A percentile compares a stretch with the other conserved stretches of the same genome.
Evolutionary conservation across 2,797 vertebrate species (phyloP).

Genomic region (Cuniculus paca): DNA sequence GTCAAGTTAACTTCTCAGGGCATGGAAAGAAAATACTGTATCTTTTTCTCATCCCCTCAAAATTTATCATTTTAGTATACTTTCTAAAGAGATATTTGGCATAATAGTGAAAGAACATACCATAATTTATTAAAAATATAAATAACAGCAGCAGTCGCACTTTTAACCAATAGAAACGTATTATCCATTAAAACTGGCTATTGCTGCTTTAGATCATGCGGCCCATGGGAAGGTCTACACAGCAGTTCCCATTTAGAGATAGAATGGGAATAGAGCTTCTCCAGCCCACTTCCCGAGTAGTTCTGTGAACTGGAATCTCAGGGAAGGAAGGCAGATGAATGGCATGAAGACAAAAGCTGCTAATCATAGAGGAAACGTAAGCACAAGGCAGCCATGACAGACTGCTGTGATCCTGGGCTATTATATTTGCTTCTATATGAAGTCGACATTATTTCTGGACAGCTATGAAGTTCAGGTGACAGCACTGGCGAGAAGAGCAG

Average conservation of each 20-base stretch:
- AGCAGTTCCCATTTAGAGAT: not conserved
- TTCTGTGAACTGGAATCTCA: not conserved
- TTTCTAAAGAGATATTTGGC: constrained; percentile 31
- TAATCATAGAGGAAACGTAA: not conserved
- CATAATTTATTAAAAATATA: constrained; percentile 29
- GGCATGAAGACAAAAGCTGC: not conserved
- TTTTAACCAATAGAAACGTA: not conserved
- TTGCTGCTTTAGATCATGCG: not conserved
- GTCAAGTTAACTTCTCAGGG: not conserved
- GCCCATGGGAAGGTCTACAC: not conserved
- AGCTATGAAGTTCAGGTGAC: not conserved
- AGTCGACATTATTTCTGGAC: constrained; percentile 23
- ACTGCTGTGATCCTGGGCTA: not conserved
- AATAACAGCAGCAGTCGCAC: not conserved
- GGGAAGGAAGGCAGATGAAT: not conserved
- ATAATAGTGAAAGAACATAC: not conserved
- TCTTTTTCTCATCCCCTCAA: not conserved
- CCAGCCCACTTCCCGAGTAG: too few species aligned
- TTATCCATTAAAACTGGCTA: not conserved
- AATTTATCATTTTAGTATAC: not conserved
- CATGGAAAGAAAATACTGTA: not conserved
- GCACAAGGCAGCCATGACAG: not conserved
- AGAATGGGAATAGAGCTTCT: not conserved
- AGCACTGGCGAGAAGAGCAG: not conserved
- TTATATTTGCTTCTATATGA: not conserved